Percentiles rank a stretch among this genome's conserved stretches.
phyloP scores from a whole-genome alignment of 2,888 invertebrate genomes.

The Drosophila algonquin region DNA sequence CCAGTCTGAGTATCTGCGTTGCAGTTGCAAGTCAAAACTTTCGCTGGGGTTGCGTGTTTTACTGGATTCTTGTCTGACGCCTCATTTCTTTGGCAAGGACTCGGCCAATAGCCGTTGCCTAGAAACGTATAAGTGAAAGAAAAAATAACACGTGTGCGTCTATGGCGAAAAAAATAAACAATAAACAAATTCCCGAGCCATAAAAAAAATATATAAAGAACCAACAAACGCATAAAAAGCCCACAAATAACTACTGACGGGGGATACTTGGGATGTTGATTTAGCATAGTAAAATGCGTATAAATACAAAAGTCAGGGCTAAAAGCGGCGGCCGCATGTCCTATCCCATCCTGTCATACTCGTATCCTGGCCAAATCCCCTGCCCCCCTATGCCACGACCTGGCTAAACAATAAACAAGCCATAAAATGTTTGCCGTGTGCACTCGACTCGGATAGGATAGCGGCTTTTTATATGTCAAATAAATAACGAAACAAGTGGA shows the following conservation, averaged over 20 bases:
- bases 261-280: conserved; percentile 56
- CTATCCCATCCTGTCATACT: conserved; percentile 11
- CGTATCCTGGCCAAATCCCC: neutral
- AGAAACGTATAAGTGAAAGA: conserved; percentile 24
- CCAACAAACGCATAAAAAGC: conserved; percentile 68
- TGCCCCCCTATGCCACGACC: neutral
- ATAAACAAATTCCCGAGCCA: conserved; percentile 51
- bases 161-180: conserved; percentile 18
- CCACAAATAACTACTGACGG: conserved; percentile 53
- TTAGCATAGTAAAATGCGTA: conserved; percentile 71
- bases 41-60: conserved; percentile 46
- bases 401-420: conserved; percentile 70
- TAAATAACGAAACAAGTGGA: conserved; percentile 54
- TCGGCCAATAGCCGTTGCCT: conserved; percentile 47
- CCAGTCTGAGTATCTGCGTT: conserved; percentile 59
- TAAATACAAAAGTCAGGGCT: conserved; percentile 47
- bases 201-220: conserved; percentile 48
- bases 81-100: conserved; percentile 58
- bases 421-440: conserved; percentile 65
- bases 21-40: conserved; percentile 63
- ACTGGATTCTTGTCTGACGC: conserved; percentile 48
- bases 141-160: conserved; percentile 12
- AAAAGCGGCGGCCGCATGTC: conserved; percentile 3
- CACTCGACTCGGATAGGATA: conserved; percentile 45
- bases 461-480: conserved; percentile 58